phyloP scores from a whole-genome alignment of 2,113 vertebrate genomes.

The Mus musculus region DNA sequence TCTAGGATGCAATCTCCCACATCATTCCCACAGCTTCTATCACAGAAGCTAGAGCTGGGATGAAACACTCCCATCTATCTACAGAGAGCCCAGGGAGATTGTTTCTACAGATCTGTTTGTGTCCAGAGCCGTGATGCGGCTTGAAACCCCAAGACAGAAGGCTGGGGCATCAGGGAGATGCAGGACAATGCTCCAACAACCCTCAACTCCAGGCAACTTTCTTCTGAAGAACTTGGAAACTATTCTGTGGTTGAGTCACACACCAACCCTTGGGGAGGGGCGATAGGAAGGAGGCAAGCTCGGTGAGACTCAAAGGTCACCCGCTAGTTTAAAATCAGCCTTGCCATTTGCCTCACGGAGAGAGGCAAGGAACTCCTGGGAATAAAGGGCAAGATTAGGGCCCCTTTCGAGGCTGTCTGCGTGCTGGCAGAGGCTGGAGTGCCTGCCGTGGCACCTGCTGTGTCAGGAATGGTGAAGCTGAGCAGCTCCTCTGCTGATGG shows the following conservation, averaged over 20 bases:
- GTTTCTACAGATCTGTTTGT: neutral
- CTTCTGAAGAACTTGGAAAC: neutral
- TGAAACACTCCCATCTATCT: no score
- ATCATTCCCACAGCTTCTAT: neutral
- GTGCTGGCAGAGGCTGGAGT: neutral
- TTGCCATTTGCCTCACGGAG: neutral
- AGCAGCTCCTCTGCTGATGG: neutral
- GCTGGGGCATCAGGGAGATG: neutral
- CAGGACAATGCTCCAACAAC: neutral
- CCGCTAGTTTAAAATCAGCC: neutral
- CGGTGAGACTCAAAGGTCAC: neutral
- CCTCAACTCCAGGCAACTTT: neutral
- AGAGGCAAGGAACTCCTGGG: neutral
- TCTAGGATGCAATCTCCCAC: neutral
- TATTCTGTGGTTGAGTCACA: neutral
- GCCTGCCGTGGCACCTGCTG: neutral
- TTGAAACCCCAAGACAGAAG: neutral
- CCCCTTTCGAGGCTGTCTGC: neutral
- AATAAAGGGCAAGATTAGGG: neutral
- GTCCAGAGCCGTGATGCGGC: neutral
- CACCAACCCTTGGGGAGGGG: neutral
- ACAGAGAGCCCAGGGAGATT: neutral
- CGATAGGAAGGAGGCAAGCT: neutral
- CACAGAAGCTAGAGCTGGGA: neutral
- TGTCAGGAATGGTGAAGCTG: fast-evolving